Conservation (phyloP, 2,888 invertebrate genomes). For the Scaptomyza reducta region DNA sequence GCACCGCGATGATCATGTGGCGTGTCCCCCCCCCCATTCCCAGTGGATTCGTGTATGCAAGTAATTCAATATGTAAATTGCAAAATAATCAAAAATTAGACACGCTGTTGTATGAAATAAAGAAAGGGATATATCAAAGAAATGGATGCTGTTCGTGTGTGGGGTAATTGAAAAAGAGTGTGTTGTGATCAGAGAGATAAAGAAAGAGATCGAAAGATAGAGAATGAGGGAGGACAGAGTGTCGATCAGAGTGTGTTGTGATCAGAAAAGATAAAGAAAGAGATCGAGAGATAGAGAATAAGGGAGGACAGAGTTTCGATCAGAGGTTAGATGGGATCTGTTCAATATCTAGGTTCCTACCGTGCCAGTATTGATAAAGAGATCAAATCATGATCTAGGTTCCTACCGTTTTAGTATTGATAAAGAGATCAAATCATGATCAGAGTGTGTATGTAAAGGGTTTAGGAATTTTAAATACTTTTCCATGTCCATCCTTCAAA, state of each 20-base stretch:
- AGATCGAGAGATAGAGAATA: no score
- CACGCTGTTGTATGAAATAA: slow-evolving; percentile 48
- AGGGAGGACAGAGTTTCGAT: no score
- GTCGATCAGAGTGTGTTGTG: neutral
- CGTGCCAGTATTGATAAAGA: no score
- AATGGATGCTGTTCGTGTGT: slow-evolving; percentile 8
- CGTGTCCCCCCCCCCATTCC: neutral
- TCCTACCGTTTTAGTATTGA: no score
- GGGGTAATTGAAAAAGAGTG: slow-evolving; percentile 6
- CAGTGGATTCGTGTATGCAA: slow-evolving; percentile 57
- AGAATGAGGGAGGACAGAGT: no score
- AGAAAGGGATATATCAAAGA: slow-evolving; percentile 1
- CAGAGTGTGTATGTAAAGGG: no score
- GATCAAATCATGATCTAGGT: no score
- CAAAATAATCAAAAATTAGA: slow-evolving; percentile 81
- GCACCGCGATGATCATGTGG: slow-evolving; percentile 37
- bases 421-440: no score
- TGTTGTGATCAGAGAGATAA: neutral
- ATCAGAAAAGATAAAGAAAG: neutral
- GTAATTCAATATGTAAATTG: slow-evolving; percentile 80
- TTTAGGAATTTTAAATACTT: neutral
- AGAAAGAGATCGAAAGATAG: no score
- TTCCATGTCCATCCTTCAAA: neutral
- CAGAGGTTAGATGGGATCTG: no score
- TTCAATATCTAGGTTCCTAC: no score